Percentiles rank a stretch among this genome's conserved stretches.
Evolutionary conservation across 2,797 vertebrate species (phyloP).

Genomic region (Falco rusticolus): DNA sequence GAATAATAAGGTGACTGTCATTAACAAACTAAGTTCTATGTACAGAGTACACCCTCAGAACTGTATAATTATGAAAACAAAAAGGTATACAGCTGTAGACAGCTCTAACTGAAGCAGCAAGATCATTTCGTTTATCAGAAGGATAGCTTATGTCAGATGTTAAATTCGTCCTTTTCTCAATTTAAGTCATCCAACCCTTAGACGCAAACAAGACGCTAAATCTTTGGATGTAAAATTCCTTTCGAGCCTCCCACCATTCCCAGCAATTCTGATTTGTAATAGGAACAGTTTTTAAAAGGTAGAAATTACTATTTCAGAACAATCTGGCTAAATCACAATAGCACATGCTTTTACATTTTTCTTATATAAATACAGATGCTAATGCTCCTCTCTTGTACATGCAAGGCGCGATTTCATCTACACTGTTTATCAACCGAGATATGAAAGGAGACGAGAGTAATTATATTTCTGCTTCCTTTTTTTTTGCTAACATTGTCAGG

Average conservation of each 20-base stretch:
- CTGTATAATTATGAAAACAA: background rate
- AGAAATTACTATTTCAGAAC: slow-evolving; percentile 6
- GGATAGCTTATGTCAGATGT: background rate
- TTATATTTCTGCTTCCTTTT: slow-evolving; percentile 29
- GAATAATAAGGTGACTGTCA: background rate
- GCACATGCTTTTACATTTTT: background rate
- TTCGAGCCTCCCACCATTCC: background rate
- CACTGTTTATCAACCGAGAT: background rate
- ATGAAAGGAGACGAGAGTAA: slow-evolving; percentile 13
- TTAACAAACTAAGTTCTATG: background rate
- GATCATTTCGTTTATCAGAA: background rate
- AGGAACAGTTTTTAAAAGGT: background rate
- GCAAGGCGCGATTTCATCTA: slow-evolving; percentile 3
- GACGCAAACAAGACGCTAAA: background rate
- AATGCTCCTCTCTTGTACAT: background rate
- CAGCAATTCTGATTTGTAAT: background rate
- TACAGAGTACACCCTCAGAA: background rate
- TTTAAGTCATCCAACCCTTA: background rate
- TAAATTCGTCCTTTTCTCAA: background rate
- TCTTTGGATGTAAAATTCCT: background rate
- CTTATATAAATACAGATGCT: background rate
- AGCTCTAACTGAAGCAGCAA: background rate
- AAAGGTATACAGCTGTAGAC: background rate
- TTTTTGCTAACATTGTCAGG: slow-evolving; percentile 27
- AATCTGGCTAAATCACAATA: background rate